Conservation (phyloP, 2,888 invertebrate species). For the Synanthedon andrenaeformis region DNA sequence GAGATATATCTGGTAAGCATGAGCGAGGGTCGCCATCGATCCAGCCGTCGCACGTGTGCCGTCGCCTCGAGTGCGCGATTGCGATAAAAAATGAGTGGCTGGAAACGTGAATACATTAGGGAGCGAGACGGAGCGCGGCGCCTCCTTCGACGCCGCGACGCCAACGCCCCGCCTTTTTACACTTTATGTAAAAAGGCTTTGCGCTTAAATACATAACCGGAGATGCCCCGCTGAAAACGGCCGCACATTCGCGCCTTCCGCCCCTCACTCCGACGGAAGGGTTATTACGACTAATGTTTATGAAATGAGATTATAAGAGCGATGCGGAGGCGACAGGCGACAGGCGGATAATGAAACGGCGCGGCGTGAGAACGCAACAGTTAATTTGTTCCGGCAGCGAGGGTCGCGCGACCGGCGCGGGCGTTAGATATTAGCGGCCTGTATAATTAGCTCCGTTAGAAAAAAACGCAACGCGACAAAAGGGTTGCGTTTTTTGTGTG, state of each 20-base stretch:
- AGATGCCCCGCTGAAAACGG: neutral
- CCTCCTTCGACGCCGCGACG: constrained; percentile 22
- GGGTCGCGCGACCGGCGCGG: constrained; percentile 32
- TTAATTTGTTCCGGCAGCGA: constrained; percentile 34
- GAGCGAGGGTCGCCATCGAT: too few relatives aligned
- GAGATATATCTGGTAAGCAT: too few relatives aligned
- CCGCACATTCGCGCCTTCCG: neutral
- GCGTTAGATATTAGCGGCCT: constrained; percentile 29
- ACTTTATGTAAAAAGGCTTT: constrained; percentile 29
- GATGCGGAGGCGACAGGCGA: constrained; percentile 1
- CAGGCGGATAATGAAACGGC: constrained; percentile 13
- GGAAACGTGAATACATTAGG: constrained; percentile 66
- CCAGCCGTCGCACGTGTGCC: constrained; percentile 3
- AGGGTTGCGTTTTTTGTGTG: constrained; percentile 34
- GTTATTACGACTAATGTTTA: constrained; percentile 6
- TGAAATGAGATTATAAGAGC: constrained; percentile 7
- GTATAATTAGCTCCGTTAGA: constrained; percentile 17
- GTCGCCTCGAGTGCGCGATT: constrained; percentile 64
- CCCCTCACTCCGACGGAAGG: constrained; percentile 7
- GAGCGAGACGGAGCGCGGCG: constrained; percentile 42
- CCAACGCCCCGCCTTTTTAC: constrained; percentile 30
- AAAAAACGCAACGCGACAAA: constrained; percentile 27
- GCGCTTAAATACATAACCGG: constrained; percentile 40
- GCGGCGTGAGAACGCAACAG: constrained; percentile 35
- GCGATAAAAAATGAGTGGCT: constrained; percentile 68